Evolutionary conservation across 1,140 invertebrate genomes (phyloP).

Genomic region (Euglossa dilemma): DNA sequence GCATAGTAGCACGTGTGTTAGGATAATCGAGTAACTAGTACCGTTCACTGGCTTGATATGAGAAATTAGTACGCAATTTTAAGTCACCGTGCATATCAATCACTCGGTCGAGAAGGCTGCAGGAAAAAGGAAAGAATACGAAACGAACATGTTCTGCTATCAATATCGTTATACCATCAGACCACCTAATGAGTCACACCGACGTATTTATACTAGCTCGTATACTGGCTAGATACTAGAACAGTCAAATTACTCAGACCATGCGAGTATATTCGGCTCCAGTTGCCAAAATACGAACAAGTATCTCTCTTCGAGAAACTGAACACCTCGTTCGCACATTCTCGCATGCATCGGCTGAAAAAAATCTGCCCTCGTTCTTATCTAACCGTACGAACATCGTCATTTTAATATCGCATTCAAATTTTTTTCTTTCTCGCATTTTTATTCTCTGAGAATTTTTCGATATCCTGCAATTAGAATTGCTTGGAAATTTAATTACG

Average conservation of each 20-base stretch:
- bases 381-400: too few relatives aligned
- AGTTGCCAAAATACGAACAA: neutral
- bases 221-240: neutral
- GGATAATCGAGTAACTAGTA: neutral
- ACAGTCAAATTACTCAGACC: neutral
- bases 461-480: too few relatives aligned
- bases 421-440: constrained; percentile 29
- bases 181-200: constrained; percentile 17
- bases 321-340: neutral
- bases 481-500: too few relatives aligned
- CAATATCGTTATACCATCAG: constrained; percentile 12
- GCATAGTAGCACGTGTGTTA: neutral
- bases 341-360: neutral
- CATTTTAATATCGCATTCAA: too few relatives aligned
- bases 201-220: constrained; percentile 17
- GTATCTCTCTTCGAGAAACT: neutral
- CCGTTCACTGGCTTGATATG: neutral
- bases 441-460: too few relatives aligned
- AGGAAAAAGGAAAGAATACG: neutral
- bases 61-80: neutral
- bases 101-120: neutral
- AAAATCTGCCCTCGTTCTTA: too few relatives aligned
- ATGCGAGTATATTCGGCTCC: neutral
- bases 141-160: constrained; percentile 1
- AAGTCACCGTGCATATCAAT: neutral